A percentile compares a stretch with the other conserved stretches of the same genome.
Conservation (phyloP, 2,797 vertebrate genomes). For the Smutsia temminckii region DNA sequence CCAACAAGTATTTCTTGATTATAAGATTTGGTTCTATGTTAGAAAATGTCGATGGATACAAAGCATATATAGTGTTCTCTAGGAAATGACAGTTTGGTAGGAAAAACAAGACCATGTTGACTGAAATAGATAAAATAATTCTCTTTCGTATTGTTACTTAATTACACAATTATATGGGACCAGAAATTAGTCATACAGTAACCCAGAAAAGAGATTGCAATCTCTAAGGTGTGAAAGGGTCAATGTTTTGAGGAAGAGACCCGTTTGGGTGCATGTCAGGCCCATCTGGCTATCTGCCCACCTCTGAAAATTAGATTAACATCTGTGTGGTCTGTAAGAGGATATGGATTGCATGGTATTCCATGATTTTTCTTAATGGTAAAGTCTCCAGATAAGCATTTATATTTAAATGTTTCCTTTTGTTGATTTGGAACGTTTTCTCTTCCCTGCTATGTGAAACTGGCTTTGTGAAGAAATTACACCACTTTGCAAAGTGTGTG, state of each 20-base stretch:
- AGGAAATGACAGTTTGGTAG: not conserved
- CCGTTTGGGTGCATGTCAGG: too few species aligned
- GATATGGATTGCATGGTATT: not conserved
- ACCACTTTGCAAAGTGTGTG: not conserved
- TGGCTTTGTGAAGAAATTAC: not conserved
- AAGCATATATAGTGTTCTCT: not conserved
- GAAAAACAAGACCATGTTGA: not conserved
- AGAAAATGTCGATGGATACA: not conserved
- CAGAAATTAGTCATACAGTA: not conserved
- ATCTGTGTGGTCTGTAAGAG: not conserved
- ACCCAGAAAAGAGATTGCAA: not conserved
- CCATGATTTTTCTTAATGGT: not conserved
- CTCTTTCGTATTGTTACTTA: not conserved
- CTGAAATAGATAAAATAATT: not conserved
- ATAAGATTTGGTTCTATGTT: not conserved
- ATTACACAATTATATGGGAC: not conserved
- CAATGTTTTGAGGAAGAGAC: not conserved
- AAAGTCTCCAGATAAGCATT: not conserved
- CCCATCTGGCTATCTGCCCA: not conserved
- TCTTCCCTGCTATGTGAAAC: not conserved
- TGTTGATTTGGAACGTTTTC: not conserved
- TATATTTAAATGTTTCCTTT: not conserved
- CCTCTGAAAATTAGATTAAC: not conserved
- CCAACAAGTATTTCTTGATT: not conserved
- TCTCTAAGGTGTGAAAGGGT: not conserved